Evolutionary conservation across 2,113 vertebrate genomes (phyloP).

Genomic region (Eudyptes chrysolophus): DNA sequence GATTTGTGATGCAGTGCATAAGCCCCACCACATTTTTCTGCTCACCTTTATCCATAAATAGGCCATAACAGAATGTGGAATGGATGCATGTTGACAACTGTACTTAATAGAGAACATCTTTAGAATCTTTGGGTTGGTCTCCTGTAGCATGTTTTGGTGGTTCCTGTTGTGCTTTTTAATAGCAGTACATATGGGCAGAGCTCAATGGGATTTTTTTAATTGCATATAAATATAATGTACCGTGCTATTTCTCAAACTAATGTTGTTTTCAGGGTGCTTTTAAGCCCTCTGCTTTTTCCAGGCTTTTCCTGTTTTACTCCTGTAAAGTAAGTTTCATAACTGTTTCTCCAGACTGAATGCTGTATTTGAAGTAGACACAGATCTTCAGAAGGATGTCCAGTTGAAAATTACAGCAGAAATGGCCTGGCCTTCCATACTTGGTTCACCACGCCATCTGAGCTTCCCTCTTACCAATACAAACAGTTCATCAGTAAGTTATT

Average conservation of each 20-base stretch:
- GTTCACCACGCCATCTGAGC: slow-evolving; percentile 79
- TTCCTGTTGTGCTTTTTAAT: neutral
- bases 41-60: neutral
- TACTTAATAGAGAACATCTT: neutral
- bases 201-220: neutral
- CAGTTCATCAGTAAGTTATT: slow-evolving; percentile 90
- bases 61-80: neutral
- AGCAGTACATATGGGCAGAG: neutral
- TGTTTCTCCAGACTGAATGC: slow-evolving; percentile 78
- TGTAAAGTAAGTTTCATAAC: neutral
- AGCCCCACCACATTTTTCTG: neutral
- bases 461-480: slow-evolving; percentile 96
- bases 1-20: neutral
- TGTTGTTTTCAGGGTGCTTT: neutral
- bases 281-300: neutral
- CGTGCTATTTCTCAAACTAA: neutral
- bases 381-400: slow-evolving; percentile 92
- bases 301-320: neutral
- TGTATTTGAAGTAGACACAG: slow-evolving; percentile 94
- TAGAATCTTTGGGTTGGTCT: neutral
- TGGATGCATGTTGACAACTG: neutral
- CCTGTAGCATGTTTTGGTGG: neutral
- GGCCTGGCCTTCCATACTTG: slow-evolving; percentile 91
- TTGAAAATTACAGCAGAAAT: slow-evolving; percentile 89
- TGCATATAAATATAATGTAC: neutral